Evolutionary conservation across 37 sponge, comb jelly and placozoan genomes (phyloP), one percentile per base, ranked within the genome.

Genomic region (Haliclona indistincta): DNA sequence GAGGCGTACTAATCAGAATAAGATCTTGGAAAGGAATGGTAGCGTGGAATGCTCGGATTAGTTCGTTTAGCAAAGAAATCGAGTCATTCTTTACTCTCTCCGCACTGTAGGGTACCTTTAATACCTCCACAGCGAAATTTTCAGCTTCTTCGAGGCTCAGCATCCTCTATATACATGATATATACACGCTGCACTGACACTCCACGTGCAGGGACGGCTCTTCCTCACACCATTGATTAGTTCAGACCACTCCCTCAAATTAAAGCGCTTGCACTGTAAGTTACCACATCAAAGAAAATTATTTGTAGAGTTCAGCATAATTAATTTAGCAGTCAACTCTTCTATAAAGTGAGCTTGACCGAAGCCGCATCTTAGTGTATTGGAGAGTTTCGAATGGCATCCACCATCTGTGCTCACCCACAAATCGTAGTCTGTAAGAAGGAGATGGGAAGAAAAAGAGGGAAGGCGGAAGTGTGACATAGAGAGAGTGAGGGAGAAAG

Each of bases 11-110:
- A 0, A 63, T 63, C 3, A 76, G 49, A 29, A 38, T 62, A 23
- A 76, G 47, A 62, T 63, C 63, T 25, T 76, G 76, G 40, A 76
- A 76, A 6, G 76, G 76, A 40, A 76, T 41, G 7, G 22, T 43
- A 22, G 35, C 63, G 1, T 40, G 25, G 49, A 62, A 76, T 0
- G 76, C 76, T 26, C 28, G 0, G 34, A 76, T 63, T 20, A 76
- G 64, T 1, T 76, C 51, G 23, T 76, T 43, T 38, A 76, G 43
- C 38, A 76, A 63, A 26, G n/a, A 17, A 30, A 43, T 25, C 11
- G 47, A 25, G 38, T 37, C 41, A 0, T 4, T 6, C n/a, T 62
- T 22, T 10, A 36, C 17, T 25, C 29, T 54, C 41, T 56, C 74
- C 0, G 3, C 33, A n/a, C n/a, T n/a, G n/a, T n/a, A n/a, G n/a